Evolutionary conservation across 1,140 invertebrate genomes (phyloP), one percentile per base, ranked within the genome.

Genomic region (Trichogramma pretiosum): DNA sequence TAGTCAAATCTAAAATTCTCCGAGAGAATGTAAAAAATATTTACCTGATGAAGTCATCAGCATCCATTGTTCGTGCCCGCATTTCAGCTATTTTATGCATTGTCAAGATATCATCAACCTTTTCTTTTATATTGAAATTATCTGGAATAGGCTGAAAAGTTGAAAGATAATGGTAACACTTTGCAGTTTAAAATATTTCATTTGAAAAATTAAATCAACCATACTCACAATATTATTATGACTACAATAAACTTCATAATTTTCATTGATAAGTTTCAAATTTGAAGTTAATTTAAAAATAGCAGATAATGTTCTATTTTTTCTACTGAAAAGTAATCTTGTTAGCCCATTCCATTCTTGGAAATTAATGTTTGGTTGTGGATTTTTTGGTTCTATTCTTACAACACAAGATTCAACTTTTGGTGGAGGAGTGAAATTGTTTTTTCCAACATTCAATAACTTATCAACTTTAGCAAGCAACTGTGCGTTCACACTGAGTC

Each of bases 361-460:
- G 67, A 93, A 99, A 69, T 96, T 93, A 21, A 99, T 89, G 10
- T 90, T 83, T 21, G 95, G 95, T 26, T 93, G 90, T 38, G 96
- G 97, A 77, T 95, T 95, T 62, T 84, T 81, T 5, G 95, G 96
- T 68, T 99, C 95, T 64, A 99, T 84, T 62, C 97, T 76, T 0
- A 99, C 93, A n/a, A 99, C 96, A 75, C 85, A 91, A 0, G 94
- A 98, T 72, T 99, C 97, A 0, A 99, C 93, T 77, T 95, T 98
- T 26, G 96, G 96, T 30, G 97, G 96, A 32, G 97, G 97, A 54
- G 86, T 78, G 60, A 99, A 99, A 72, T 99, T 99, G 72, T 98
- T 98, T 72, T 95, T 96, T 7, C 93, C 92, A 63, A 96, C 88
- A 77, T 98, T 98, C 89, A 99, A 97, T 14, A 99, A 68, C 75